These are phyloP conservation scores for Pavo muticus DNA, from an alignment of 2,113 vertebrate species.

Conservation along the genomic window DNA sequence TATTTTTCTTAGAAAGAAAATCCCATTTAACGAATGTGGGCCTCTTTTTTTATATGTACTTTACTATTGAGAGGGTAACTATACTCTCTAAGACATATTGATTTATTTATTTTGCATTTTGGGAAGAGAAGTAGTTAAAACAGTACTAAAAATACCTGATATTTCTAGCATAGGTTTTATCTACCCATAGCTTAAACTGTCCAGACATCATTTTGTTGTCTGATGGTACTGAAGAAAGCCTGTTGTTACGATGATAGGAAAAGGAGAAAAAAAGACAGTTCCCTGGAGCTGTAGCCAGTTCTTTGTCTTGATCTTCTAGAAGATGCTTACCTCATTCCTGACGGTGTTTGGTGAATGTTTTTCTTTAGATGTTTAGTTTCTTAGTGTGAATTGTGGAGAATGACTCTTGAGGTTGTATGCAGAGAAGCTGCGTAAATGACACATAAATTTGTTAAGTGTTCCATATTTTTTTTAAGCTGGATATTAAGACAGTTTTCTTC, in stretches of 20 bases:
- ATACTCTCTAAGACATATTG: background rate
- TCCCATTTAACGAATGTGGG: background rate
- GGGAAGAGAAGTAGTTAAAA: background rate
- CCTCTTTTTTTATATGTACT: background rate
- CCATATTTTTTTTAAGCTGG: too few relatives aligned
- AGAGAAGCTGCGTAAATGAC: too few relatives aligned
- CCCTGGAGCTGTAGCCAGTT: background rate
- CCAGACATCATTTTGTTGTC: background rate
- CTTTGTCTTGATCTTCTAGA: background rate
- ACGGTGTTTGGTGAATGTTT: background rate
- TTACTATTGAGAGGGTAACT: background rate
- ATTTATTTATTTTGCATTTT: background rate
- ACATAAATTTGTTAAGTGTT: too few relatives aligned
- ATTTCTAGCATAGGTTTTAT: background rate
- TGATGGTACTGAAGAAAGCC: background rate
- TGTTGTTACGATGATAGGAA: background rate
- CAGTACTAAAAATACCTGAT: background rate
- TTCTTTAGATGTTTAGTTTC: background rate
- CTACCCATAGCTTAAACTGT: background rate
- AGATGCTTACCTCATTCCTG: background rate
- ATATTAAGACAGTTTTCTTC: too few relatives aligned
- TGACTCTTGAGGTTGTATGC: background rate
- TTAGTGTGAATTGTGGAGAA: background rate
- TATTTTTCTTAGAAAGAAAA: constrained; percentile 40
- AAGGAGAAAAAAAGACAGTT: background rate